Evolutionary conservation across 1,140 invertebrate species (phyloP), one percentile per base, ranked within the genome.

Genomic region (Pteromalus puparum): DNA sequence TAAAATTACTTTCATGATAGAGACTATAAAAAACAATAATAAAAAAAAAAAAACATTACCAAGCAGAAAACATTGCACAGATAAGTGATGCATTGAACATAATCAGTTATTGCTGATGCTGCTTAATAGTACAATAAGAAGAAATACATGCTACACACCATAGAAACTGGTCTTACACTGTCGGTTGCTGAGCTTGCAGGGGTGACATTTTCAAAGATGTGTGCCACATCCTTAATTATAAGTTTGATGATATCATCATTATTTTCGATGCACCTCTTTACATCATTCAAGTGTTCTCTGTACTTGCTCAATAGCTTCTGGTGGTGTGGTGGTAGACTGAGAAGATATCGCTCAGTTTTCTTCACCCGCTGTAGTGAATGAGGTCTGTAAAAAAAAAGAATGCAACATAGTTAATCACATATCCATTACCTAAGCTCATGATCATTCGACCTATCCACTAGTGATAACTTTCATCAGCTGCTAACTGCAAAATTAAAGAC

Each of bases 211-310:
- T 97, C 96, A 94, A 98, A 98, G 93, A 98, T 96, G 74, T 95
- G 95, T 34, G 96, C 95, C 1, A 96, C 96, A 93, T 98, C 96
- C 88, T 96, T 94, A 42, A 98, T 95, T 76, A 99, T 97, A 30
- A 97, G 92, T 82, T 96, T 95, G 13, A 99, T 97, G 28, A 99
- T 95, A 73, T 95, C 93, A 87, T 97, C 95, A 92, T 99, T 99
- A 79, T 96, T 95, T 72, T 97, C 97, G 34, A 99, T 95, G 89
- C 97, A 98, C 67, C 94, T 93, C 89, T 95, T 95, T 12, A 98
- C 94, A 70, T 95, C 94, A 53, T 95, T 93, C 75, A 99, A 92
- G 91, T 98, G 97, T 7, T 95, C 93, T 67, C 94, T 94, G 90
- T 98, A 99, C 81, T 96, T 95, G 18, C 93, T 92, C 0, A 99